Conservation (phyloP, 2,888 invertebrate species). For the Scaptomyza parva region DNA sequence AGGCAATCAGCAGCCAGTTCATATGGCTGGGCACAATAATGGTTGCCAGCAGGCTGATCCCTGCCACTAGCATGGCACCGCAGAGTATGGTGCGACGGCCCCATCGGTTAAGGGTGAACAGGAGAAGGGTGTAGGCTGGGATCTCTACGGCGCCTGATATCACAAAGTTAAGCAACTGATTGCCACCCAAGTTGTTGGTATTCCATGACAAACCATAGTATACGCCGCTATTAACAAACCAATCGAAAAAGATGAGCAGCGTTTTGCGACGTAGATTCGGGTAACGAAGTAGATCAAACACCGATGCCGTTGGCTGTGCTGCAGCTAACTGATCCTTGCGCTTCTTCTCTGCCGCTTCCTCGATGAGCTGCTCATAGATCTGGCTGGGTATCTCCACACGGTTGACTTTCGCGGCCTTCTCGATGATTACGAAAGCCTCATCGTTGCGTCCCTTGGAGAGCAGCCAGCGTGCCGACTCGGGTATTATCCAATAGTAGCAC, state of each 20-base stretch:
- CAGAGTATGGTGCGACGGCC: conserved; percentile 89
- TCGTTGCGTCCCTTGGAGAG: conserved; percentile 87
- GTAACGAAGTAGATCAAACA: conserved; percentile 87
- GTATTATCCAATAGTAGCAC: conserved; percentile 90
- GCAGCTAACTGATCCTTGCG: conserved; percentile 75
- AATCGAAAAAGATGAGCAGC: conserved; percentile 89
- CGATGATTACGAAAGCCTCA: conserved; percentile 88
- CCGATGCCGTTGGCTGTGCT: conserved; percentile 83
- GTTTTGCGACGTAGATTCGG: conserved; percentile 88
- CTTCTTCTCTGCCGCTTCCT: conserved; percentile 83
- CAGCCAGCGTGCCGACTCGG: conserved; percentile 91
- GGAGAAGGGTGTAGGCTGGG: conserved; percentile 88
- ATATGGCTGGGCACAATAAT: conserved; percentile 86
- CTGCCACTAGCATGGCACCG: conserved; percentile 89
- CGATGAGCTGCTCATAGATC: conserved; percentile 86
- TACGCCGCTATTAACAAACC: conserved; percentile 91
- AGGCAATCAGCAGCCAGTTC: conserved; percentile 87
- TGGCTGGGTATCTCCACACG: conserved; percentile 87
- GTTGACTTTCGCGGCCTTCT: conserved; percentile 88
- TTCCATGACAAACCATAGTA: conserved; percentile 93
- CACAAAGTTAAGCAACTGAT: conserved; percentile 90
- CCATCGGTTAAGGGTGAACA: conserved; percentile 89
- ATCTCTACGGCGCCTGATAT: conserved; percentile 91
- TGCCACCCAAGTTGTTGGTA: conserved; percentile 90
- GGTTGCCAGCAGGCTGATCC: conserved; percentile 87